Base-by-base conservation (phyloP, 2,888 invertebrate species). In the Chirona hameri region DNA sequence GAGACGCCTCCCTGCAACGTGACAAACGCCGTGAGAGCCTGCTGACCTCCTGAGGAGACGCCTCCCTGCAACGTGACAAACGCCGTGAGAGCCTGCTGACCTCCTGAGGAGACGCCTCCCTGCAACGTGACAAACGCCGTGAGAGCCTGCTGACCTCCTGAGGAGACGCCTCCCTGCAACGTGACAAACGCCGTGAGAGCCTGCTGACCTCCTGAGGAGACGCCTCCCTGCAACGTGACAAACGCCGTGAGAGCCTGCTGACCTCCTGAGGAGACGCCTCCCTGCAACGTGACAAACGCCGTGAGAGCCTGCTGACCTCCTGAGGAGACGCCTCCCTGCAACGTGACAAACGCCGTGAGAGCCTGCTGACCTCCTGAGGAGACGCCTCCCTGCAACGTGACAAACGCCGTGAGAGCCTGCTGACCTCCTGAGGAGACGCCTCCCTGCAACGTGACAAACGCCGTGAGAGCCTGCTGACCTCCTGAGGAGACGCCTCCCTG, bases 91-190 rank as follows among this genome's bases (percentile, higher is more conserved):
- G 92, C 92, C 0, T 92, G 90, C 57, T 91, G 88, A 90, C 0
- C 89, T 89, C 85, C 85, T 24, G 83, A 83, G 21, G 84, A 82
- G 52, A 86, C 82, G 12, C 86, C 86, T n/a, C 86, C 86, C 86
- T 86, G 93, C 91, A 0, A 92, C 90, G 93, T 88, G 79, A 93
- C 92, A 87, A 93, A 93, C 0, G 93, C 92, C 0, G 93, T 92
- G 79, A 93, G 88, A 0, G 92, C 92, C 0, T 92, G 90, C 57
- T 91, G 88, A 90, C 0, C 89, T 89, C 85, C 85, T 24, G 83
- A 83, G 21, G 84, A 82, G 52, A 86, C 82, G 12, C 86, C 86
- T n/a, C 86, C 86, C 86, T 86, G 93, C 91, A 0, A 92, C 90
- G 93, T 88, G 79, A 93, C 92, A 87, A 93, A 93, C 0, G 93